These are phyloP conservation scores for Pegoplata infirma DNA, from an alignment of 2,888 invertebrate species.

Conservation along the genomic window DNA sequence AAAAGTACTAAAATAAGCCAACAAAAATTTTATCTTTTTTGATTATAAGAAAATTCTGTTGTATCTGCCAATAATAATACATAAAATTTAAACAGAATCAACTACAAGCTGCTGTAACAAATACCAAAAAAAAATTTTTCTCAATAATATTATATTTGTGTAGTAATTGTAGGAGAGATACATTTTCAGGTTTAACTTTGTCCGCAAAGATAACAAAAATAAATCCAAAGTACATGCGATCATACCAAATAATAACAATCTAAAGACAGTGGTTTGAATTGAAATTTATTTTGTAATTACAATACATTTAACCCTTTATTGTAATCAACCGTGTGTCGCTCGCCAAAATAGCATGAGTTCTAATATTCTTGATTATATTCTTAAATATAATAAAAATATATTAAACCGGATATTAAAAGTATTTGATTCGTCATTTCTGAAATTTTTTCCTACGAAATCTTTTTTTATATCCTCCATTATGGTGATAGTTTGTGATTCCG, in stretches of 20 bases:
- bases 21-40: constrained; percentile 29
- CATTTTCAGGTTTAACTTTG: constrained; percentile 17
- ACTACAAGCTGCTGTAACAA: not conserved
- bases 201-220: constrained; percentile 16
- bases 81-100: not conserved
- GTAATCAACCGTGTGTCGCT: no score
- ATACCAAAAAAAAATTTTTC: constrained; percentile 13
- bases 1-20: not conserved
- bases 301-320: no score
- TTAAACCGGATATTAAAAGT: no score
- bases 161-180: constrained; percentile 16
- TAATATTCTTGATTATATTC: no score
- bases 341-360: no score
- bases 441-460: no score
- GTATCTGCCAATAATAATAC: not conserved
- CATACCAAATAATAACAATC: constrained; percentile 19
- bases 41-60: constrained; percentile 28
- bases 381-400: no score
- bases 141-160: constrained; percentile 27
- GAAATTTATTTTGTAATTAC: not conserved
- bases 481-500: no score
- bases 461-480: no score
- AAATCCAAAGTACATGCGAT: constrained; percentile 16
- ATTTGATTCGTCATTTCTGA: no score
- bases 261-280: constrained; percentile 4